These are phyloP conservation scores for Heliconius cydno DNA, from an alignment of 2,888 invertebrate species.

Conservation along the genomic window DNA sequence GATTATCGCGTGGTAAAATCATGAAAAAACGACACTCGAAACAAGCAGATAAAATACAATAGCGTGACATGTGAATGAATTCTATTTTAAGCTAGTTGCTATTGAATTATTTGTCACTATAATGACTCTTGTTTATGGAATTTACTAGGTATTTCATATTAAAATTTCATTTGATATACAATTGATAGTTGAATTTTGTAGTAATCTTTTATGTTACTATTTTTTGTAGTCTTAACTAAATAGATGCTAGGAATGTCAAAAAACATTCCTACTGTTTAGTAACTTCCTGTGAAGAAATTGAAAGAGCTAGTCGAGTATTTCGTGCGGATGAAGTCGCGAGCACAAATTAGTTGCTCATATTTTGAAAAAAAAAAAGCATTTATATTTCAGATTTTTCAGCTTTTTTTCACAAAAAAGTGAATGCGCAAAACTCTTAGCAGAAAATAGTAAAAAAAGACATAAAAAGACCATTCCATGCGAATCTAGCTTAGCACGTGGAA, in stretches of 20 bases:
- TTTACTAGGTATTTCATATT: background rate
- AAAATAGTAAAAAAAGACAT: constrained; percentile 3
- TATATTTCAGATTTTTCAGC: background rate
- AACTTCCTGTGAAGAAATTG: too few relatives aligned
- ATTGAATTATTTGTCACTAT: background rate
- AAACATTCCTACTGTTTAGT: too few relatives aligned
- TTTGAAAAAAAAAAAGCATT: background rate
- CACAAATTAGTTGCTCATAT: background rate
- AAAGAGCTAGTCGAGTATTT: too few relatives aligned
- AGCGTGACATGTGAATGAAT: constrained; percentile 8
- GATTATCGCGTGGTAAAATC: constrained; percentile 35
- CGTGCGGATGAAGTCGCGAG: too few relatives aligned
- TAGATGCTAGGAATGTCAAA: too few relatives aligned
- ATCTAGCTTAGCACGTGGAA: constrained; percentile 6
- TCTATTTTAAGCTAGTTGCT: background rate
- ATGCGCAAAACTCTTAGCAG: background rate
- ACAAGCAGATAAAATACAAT: constrained; percentile 21
- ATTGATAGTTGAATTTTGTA: background rate
- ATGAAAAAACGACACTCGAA: background rate
- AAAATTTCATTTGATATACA: background rate
- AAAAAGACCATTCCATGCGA: background rate
- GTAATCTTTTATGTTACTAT: background rate
- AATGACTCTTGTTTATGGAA: background rate
- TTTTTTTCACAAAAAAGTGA: background rate
- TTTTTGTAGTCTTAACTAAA: too few relatives aligned